Conservation (phyloP, 1,140 invertebrate species). For the Acyrthosiphon pisum region DNA sequence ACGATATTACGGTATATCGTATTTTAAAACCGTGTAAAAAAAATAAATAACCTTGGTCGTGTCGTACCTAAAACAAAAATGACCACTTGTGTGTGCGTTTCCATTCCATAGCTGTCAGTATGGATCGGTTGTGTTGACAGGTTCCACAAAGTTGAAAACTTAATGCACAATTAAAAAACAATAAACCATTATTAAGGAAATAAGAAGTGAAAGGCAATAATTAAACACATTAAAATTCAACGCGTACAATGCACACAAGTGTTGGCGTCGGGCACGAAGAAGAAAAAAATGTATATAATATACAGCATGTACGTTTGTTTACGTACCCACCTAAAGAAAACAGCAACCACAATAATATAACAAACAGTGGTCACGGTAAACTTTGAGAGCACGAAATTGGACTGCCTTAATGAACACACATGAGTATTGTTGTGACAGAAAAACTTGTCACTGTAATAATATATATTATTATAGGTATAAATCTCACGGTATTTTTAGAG, state of each 20-base stretch:
- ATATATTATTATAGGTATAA: background rate
- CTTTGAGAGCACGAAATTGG: background rate
- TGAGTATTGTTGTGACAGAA: background rate
- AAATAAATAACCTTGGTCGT: background rate
- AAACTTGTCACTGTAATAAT: background rate
- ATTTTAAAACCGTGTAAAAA: background rate
- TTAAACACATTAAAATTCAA: conserved; percentile 30
- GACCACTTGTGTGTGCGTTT: background rate
- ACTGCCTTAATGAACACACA: background rate
- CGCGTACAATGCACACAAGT: background rate
- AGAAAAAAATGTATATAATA: background rate
- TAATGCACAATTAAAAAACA: conserved; percentile 19
- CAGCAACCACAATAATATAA: background rate
- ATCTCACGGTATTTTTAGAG: background rate
- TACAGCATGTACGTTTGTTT: background rate
- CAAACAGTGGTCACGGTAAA: background rate
- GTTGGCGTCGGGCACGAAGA: background rate
- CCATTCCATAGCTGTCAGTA: background rate
- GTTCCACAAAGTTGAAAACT: background rate
- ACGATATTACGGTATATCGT: background rate
- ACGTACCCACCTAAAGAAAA: conserved; percentile 10
- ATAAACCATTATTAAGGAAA: conserved; percentile 7
- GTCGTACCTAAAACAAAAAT: background rate
- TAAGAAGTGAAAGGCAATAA: conserved; percentile 20
- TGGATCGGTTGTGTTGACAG: background rate